These are phyloP conservation scores for Euura saliciscinereae DNA, from an alignment of 1,140 invertebrate species.

Conservation along the genomic window DNA sequence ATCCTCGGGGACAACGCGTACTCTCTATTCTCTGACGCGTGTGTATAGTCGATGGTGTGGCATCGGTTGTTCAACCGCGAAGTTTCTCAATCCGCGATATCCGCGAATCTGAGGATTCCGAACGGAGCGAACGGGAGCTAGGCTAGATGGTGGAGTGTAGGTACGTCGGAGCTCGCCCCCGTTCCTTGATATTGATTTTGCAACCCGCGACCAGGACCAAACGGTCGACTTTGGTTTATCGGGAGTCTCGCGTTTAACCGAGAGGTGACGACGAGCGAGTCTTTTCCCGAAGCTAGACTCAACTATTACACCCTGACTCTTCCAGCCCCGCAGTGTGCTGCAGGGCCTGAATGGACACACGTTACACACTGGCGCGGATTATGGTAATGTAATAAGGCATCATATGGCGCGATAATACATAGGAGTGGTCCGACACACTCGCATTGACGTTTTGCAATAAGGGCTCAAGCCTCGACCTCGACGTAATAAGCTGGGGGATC, in stretches of 20 bases:
- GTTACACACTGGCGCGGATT: not conserved
- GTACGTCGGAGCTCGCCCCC: not conserved
- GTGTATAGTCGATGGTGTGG: slow-evolving; percentile 4
- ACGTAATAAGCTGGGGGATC: slow-evolving; percentile 2
- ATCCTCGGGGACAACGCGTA: too few species aligned
- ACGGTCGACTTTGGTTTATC: slow-evolving; percentile 4
- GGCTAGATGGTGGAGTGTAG: not conserved
- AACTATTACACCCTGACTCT: too few species aligned
- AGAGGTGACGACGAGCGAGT: not conserved
- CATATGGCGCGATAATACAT: slow-evolving; percentile 14
- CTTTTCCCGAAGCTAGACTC: too few species aligned
- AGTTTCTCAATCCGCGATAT: slow-evolving; percentile 3
- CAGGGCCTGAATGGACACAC: too few species aligned
- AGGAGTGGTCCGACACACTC: not conserved
- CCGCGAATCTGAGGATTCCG: not conserved
- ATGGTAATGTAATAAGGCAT: slow-evolving; percentile 15
- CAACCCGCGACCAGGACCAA: not conserved
- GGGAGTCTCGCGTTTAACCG: not conserved
- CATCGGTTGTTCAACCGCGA: not conserved
- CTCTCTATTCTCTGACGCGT: not conserved
- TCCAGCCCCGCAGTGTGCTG: too few species aligned
- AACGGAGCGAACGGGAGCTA: not conserved
- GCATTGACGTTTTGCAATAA: not conserved
- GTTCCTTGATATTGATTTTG: slow-evolving; percentile 1
- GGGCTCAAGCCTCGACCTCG: not conserved